Conservation (phyloP, 2,113 vertebrate genomes). For the Todiramphus saurophagus region DNA sequence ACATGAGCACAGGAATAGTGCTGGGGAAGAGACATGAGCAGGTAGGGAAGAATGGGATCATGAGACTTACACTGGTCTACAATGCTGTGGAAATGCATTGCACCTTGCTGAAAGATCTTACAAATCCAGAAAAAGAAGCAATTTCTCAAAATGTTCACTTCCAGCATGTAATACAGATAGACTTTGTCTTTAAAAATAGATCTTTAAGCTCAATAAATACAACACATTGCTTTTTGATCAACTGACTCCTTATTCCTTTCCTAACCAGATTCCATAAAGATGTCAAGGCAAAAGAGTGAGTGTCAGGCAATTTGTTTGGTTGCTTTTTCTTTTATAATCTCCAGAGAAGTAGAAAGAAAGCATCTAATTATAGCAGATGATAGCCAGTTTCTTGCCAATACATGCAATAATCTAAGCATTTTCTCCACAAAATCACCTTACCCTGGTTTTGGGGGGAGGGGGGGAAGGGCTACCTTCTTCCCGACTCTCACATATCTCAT, state of each 20-base stretch:
- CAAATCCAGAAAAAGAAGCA: neutral
- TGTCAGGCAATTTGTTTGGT: neutral
- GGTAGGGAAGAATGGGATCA: neutral
- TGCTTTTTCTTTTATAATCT: neutral
- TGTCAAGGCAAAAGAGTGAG: neutral
- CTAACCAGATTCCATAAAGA: neutral
- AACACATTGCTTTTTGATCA: neutral
- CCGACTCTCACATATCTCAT: slow-evolving; percentile 68
- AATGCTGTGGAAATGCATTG: rapidly evolving
- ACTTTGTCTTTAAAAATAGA: neutral
- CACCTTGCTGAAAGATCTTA: neutral
- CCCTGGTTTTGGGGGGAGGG: neutral
- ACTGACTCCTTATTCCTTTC: neutral
- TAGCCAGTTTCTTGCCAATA: neutral
- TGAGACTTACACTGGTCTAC: rapidly evolving
- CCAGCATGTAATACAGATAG: neutral
- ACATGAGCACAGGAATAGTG: neutral
- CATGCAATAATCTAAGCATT: neutral
- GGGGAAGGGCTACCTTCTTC: slow-evolving; percentile 50
- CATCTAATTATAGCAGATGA: neutral
- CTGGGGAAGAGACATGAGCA: rapidly evolving
- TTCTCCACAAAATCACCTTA: neutral
- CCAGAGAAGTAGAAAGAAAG: neutral
- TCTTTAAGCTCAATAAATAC: neutral
- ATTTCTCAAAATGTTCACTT: neutral